Conservation (phyloP, 2,797 vertebrate species). For the Odontamblyopus lacepedii region DNA sequence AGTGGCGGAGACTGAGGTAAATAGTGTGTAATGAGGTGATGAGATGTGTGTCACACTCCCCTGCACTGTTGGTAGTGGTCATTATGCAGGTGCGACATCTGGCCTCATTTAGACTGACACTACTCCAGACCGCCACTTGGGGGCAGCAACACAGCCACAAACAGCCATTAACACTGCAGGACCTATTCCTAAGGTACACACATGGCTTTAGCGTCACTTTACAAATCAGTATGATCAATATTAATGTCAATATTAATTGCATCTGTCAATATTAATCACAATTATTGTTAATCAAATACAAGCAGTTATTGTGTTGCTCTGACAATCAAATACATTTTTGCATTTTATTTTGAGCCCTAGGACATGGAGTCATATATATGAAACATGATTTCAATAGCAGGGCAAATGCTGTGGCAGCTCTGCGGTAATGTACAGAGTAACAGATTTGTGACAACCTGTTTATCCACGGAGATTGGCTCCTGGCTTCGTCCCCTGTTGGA, state of each 20-base stretch:
- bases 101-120: slow-evolving; percentile 49
- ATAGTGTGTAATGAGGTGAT: slow-evolving; percentile 23
- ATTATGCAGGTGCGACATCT: slow-evolving; percentile 56
- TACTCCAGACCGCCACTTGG: slow-evolving; percentile 73
- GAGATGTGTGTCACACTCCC: slow-evolving; percentile 23
- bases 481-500: slow-evolving; percentile 36
- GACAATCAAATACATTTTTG: neutral
- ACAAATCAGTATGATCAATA: slow-evolving; percentile 38
- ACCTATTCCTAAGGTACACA: slow-evolving; percentile 37
- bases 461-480: slow-evolving; percentile 29
- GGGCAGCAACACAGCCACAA: slow-evolving; percentile 78
- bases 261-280: slow-evolving; percentile 25
- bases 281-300: slow-evolving; percentile 21
- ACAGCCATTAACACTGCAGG: slow-evolving; percentile 50
- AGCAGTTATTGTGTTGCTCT: neutral
- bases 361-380: neutral
- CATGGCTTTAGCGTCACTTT: slow-evolving; percentile 40
- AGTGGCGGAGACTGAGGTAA: slow-evolving; percentile 24
- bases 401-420: slow-evolving; percentile 9
- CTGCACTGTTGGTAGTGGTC: slow-evolving; percentile 40
- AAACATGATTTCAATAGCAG: slow-evolving; percentile 4
- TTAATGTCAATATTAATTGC: slow-evolving; percentile 27
- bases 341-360: neutral
- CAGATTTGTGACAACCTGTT: slow-evolving; percentile 18
- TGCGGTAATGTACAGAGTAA: slow-evolving; percentile 7